Evolutionary conservation across 2,888 invertebrate species (phyloP), one percentile per base, ranked within the genome.

Genomic region (Capitulum mitella): DNA sequence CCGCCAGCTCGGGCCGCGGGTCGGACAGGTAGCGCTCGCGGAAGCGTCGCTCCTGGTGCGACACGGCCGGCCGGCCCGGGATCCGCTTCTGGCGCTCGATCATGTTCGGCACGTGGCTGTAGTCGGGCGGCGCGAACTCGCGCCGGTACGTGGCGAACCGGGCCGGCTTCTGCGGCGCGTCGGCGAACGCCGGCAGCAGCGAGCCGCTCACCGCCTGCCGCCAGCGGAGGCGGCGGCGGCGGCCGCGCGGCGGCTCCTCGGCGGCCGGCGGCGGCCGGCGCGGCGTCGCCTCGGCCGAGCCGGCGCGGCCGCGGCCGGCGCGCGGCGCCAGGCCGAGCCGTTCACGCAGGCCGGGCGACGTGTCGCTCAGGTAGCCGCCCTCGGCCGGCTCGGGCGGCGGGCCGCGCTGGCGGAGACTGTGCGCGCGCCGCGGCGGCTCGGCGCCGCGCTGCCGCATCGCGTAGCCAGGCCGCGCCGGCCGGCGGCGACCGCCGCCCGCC

Each of bases 71-170:
- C 3, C 40, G 70, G 26, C 10, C 26, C 70, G 70, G 70, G 37
- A 70, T 37, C 19, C 70, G 70, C 40, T 34, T 26, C 70, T 70
- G 70, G 26, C 70, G 70, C 26, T 34, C 70, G 37, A 70, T 70
- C 70, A 70, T 37, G 70, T 70, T 70, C 29, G 70, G 70, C 26
- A 70, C 70, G 70, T 70, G 70, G 70, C 70, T 70, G 70, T 70
- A 70, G 70, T 70, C 70, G 70, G 70, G 70, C 70, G 70, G 19
- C 70, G 70, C 19, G 40, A 37, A 70, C 70, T 70, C 70, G 8
- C 40, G 70, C 37, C 70, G 70, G 37, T 40, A 70, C 26, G 70
- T 70, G 70, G 70, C 70, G 40, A 19, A 40, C 3, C 70, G 70
- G 16, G 70, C 37, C 40, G 26, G 6, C 70, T 19, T 16, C 22